Evolutionary conservation across 1,140 invertebrate species (phyloP).

Genomic region (Drosophila nikananu): DNA sequence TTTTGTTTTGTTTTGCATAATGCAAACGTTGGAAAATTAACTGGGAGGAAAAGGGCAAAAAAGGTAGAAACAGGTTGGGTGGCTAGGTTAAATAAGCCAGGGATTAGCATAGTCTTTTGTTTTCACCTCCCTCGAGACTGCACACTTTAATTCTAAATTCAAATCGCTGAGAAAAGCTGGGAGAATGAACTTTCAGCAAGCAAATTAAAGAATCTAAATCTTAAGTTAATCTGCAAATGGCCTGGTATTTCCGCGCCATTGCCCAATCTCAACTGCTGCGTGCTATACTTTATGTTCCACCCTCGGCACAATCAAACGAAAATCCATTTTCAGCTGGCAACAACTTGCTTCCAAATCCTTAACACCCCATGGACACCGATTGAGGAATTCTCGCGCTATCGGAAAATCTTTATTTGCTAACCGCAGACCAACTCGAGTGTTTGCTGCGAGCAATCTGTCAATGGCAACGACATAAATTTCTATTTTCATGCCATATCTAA

Average conservation of each 20-base stretch:
- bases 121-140: not conserved
- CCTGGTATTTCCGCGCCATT: slow-evolving; percentile 4
- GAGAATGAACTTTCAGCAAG: not conserved
- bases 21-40: slow-evolving; percentile 71
- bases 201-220: not conserved
- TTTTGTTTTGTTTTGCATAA: slow-evolving; percentile 73
- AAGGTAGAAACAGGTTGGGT: slow-evolving; percentile 5
- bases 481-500: slow-evolving; percentile 81
- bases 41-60: slow-evolving; percentile 25
- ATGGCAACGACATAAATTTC: slow-evolving; percentile 77
- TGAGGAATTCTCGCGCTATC: slow-evolving; percentile 16
- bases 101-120: slow-evolving; percentile 51
- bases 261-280: slow-evolving; percentile 13
- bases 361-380: slow-evolving; percentile 29
- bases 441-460: slow-evolving; percentile 67
- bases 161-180: not conserved
- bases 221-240: slow-evolving; percentile 21
- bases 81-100: slow-evolving; percentile 47
- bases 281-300: not conserved
- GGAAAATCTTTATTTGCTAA: slow-evolving; percentile 56
- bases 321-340: slow-evolving; percentile 30
- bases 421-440: slow-evolving; percentile 44
- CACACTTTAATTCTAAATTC: slow-evolving; percentile 28
- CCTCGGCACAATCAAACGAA: slow-evolving; percentile 4
- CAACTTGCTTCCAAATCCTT: slow-evolving; percentile 21